Base-by-base conservation (phyloP, 2,888 invertebrate genomes). In the Oxystoma pomonae region DNA sequence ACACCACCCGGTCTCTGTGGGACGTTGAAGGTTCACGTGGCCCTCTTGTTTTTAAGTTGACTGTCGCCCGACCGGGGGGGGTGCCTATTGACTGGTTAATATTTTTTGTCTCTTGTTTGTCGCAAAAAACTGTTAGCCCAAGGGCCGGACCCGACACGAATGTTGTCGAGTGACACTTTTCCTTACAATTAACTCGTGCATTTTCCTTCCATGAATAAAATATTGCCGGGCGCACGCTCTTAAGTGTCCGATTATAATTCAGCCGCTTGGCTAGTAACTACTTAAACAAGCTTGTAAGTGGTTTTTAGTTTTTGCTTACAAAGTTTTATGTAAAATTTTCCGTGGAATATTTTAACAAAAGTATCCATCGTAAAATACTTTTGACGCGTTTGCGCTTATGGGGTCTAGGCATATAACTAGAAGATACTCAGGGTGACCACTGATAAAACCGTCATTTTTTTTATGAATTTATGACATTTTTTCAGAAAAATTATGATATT, bases 151-250 rank as follows among this genome's bases (percentile, higher is more conserved):
- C 66, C 71, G 76, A 74, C 77, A 77, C 77, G 77, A 72, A 73
- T 74, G 67, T 72, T 72, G 71, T 77, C 73, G 72, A 77, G 77
- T 75, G 77, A 75, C 75, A 76, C 77, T 77, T 73, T 77, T 76
- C 22, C 21, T 35, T 12, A 35, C 35, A 35, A 35, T 35, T 35
- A 35, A 35, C 35, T 35, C 35, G 3, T 35, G 35, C 35, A 35
- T 35, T 35, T 35, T 35, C n/a, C n/a, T n/a, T n/a, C 12, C 12
- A 35, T 35, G 35, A 35, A 35, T 35, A 35, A 3, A 35, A 35
- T 35, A 35, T 35, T 35, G 35, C 12, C 12, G 35, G 35, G 35
- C 35, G 12, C 12, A 12, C 35, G 3, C 12, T 35, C 12, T 35
- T 3, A 35, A 35, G 35, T 35, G 35, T 35, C 35, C 35, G 12